Percentiles rank a stretch among this genome's conserved stretches.
phyloP scores from a whole-genome alignment of 2,113 vertebrate genomes.

The Paramormyrops kingsleyae region DNA sequence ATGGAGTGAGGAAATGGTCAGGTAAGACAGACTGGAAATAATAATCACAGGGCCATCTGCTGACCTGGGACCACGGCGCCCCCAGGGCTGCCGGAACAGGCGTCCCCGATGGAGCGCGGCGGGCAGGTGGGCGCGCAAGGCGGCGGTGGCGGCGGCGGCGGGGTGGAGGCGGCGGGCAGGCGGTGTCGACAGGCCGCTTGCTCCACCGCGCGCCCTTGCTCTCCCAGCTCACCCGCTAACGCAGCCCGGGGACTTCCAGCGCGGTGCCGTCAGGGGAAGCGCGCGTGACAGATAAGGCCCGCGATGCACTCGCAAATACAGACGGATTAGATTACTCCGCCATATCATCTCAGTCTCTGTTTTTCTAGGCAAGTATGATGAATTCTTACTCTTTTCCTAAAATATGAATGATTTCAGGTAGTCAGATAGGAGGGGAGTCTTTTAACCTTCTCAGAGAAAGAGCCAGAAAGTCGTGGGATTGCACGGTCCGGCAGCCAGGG shows the following conservation, averaged over 20 bases:
- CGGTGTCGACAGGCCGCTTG: conserved; percentile 61
- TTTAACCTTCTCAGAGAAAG: conserved; percentile 44
- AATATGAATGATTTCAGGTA: conserved; percentile 43
- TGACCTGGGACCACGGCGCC: conserved; percentile 80
- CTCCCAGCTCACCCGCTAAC: not conserved
- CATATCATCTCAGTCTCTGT: conserved; percentile 26
- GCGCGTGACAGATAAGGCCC: not conserved
- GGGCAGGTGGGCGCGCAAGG: conserved; percentile 62
- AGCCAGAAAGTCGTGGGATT: conserved; percentile 44
- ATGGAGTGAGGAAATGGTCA: conserved; percentile 86
- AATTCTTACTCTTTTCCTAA: conserved; percentile 48
- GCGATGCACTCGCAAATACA: not conserved
- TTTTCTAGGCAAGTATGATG: conserved; percentile 38
- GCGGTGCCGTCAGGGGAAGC: not conserved
- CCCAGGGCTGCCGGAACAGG: conserved; percentile 75
- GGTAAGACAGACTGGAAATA: conserved; percentile 86
- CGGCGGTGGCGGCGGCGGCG: conserved; percentile 34
- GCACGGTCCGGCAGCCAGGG: conserved; percentile 55
- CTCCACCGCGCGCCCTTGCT: conserved; percentile 53
- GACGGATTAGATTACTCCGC: conserved; percentile 21
- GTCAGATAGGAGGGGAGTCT: conserved; percentile 39
- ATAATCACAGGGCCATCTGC: conserved; percentile 95
- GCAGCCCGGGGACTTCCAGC: not conserved
- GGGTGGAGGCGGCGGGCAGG: conserved; percentile 44
- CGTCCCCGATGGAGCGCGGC: conserved; percentile 76